phyloP scores from a whole-genome alignment of 1,140 invertebrate genomes.

The Drosophila cardini region DNA sequence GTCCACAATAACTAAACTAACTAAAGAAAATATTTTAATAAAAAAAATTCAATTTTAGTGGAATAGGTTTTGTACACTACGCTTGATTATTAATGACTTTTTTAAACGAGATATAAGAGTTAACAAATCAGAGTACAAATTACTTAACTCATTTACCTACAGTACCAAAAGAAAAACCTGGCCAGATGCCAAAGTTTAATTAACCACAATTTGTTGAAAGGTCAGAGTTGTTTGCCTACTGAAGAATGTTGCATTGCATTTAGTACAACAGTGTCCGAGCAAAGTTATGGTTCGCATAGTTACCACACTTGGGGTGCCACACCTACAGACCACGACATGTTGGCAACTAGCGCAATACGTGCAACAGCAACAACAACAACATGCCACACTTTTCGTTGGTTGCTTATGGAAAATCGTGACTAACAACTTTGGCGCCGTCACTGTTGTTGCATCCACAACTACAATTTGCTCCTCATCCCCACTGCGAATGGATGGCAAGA shows the following conservation, averaged over 20 bases:
- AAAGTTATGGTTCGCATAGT: conserved; percentile 7
- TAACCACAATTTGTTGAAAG: conserved; percentile 33
- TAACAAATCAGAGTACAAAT: too few species aligned
- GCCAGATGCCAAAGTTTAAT: not conserved
- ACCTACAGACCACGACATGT: conserved; percentile 42
- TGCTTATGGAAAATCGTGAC: conserved; percentile 48
- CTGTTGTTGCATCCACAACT: conserved; percentile 20
- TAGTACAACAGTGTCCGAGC: conserved; percentile 12
- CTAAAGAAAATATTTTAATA: too few species aligned
- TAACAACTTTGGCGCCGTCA: conserved; percentile 42
- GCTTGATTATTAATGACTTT: too few species aligned
- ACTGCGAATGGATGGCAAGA: conserved; percentile 22
- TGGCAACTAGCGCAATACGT: conserved; percentile 46
- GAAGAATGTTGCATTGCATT: conserved; percentile 22
- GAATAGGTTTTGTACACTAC: too few species aligned
- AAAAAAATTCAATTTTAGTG: too few species aligned
- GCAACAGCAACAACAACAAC: conserved; percentile 33
- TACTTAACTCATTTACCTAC: not conserved
- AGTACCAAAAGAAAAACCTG: conserved; percentile 2
- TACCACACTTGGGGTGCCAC: conserved; percentile 37
- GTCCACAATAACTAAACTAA: too few species aligned
- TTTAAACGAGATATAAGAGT: too few species aligned
- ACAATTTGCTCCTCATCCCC: conserved; percentile 41
- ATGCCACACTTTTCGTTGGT: conserved; percentile 66
- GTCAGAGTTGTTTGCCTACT: conserved; percentile 13